A percentile compares a stretch with the other conserved stretches of the same genome.
These are phyloP conservation scores for Mayetiola destructor DNA, from an alignment of 2,888 invertebrate genomes.

Conservation along the genomic window DNA sequence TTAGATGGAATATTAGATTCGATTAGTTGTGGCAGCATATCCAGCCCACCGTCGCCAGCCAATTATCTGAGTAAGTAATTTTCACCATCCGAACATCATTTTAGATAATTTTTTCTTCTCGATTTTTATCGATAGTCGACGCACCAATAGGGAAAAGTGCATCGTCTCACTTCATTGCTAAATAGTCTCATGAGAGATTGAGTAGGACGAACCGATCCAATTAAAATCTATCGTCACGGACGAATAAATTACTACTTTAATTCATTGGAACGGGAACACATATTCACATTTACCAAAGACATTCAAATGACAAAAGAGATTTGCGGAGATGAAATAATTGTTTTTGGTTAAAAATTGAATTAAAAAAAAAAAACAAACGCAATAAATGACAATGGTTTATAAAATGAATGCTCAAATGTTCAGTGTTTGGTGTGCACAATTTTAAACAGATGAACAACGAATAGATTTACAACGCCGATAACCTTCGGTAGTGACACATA, in stretches of 20 bases:
- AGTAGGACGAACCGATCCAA: background rate
- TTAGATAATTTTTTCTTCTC: too few relatives aligned
- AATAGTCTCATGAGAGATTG: background rate
- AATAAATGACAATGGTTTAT: too few relatives aligned
- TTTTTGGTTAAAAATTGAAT: conserved; percentile 2
- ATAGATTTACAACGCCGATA: background rate
- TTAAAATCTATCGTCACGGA: background rate
- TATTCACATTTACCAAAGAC: too few relatives aligned
- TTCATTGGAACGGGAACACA: too few relatives aligned
- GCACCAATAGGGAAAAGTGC: too few relatives aligned
- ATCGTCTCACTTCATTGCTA: too few relatives aligned
- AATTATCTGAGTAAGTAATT: conserved; percentile 23
- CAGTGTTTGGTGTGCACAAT: background rate
- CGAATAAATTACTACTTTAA: background rate
- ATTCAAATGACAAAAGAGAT: too few relatives aligned
- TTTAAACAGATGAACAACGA: background rate
- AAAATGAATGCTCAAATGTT: background rate
- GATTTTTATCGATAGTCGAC: too few relatives aligned
- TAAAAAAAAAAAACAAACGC: background rate
- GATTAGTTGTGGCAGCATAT: conserved; percentile 26
- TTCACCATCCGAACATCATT: background rate
- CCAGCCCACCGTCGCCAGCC: conserved; percentile 24
- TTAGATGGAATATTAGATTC: conserved; percentile 26
- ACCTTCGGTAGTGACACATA: conserved; percentile 9
- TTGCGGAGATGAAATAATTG: too few relatives aligned